Base-by-base conservation (phyloP, 2,888 invertebrate species). In the Polyommatus icarus region DNA sequence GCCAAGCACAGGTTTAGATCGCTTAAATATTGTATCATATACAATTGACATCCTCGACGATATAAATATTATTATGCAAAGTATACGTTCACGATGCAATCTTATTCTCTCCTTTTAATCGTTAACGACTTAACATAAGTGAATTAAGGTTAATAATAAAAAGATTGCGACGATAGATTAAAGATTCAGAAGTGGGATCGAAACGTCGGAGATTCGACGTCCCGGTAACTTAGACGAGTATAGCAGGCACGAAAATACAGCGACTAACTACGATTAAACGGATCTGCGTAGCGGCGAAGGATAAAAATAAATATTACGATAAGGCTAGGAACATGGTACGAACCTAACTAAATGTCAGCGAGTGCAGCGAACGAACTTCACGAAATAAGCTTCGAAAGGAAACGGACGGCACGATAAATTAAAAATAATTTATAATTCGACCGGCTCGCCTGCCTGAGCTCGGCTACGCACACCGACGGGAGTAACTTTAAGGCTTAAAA, bases 81-180 rank as follows among this genome's bases (percentile, higher is more conserved):
- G 90, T 89, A 89, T 87, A 88, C 83, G 85, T 87, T 87, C 84
- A 89, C 89, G 86, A 89, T 91, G 92, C 92, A 93, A 93, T 93
- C 93, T 93, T 93, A 89, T 92, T 93, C 93, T 93, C 93, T 94
- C 93, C 92, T 92, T 91, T 85, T 89, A 85, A 84, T 90, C 85
- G 86, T 89, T 88, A 90, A 90, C 86, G 91, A 90, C 89, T 90
- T 90, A 91, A 90, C 89, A 82, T 84, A 87, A 87, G 82, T 83
- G 80, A 50, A 50, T 75, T 80, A 79, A 82, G 79, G 82, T 81
- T 81, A 84, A 79, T 79, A 82, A 83, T 80, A 83, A 82, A 80
- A 82, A 80, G 78, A 81, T 79, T 81, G 80, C 76, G 80, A 78
- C 61, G 78, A 79, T 79, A 78, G 77, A 78, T 80, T 80, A 78